phyloP scores from a whole-genome alignment of 2,888 invertebrate genomes.

The Pyrgus malvae region DNA sequence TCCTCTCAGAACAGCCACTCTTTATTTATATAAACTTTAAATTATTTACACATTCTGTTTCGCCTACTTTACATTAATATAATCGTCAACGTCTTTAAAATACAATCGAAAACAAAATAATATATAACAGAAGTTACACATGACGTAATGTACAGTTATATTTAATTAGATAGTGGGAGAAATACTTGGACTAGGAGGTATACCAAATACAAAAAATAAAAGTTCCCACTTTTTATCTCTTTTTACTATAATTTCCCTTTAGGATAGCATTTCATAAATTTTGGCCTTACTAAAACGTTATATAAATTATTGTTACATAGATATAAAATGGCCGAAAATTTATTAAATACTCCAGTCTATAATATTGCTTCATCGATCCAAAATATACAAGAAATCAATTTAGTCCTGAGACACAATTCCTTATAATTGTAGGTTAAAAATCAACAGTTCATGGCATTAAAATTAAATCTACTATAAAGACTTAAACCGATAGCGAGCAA shows the following conservation, averaged over 20 bases:
- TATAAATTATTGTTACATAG: conserved; percentile 60
- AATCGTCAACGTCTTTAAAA: conserved; percentile 78
- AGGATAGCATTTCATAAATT: conserved; percentile 71
- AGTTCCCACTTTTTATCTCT: conserved; percentile 49
- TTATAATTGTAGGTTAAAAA: conserved; percentile 40
- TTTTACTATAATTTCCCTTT: conserved; percentile 48
- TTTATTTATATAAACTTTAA: conserved; percentile 82
- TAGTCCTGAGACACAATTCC: conserved; percentile 62
- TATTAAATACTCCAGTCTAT: conserved; percentile 76
- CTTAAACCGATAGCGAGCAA: neutral
- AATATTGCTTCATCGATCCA: conserved; percentile 75
- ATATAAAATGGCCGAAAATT: conserved; percentile 62
- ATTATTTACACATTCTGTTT: conserved; percentile 79
- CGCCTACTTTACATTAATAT: conserved; percentile 80
- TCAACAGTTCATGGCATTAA: conserved; percentile 54
- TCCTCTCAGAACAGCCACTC: conserved; percentile 74
- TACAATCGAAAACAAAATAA: conserved; percentile 75
- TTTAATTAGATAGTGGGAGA: conserved; percentile 64
- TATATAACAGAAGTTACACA: conserved; percentile 74
- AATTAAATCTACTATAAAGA: conserved; percentile 45
- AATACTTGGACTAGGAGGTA: conserved; percentile 68
- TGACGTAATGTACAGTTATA: conserved; percentile 68
- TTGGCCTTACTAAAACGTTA: conserved; percentile 53
- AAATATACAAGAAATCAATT: conserved; percentile 67
- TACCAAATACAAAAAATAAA: conserved; percentile 77